These are phyloP conservation scores for Lepus townsendii DNA, from an alignment of 2,797 vertebrate species.

Conservation along the genomic window DNA sequence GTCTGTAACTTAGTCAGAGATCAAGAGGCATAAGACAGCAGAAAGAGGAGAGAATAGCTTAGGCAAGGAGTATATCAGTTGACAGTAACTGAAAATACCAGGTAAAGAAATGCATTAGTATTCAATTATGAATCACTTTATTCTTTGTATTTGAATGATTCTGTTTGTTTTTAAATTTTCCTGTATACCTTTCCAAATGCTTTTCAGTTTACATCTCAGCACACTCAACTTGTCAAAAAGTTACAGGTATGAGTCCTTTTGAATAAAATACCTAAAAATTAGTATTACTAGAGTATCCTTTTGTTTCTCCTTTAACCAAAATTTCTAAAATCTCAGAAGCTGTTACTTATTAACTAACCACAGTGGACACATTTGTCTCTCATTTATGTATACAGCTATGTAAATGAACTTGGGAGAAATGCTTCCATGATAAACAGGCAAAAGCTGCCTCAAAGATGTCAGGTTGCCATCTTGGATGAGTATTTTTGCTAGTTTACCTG, in stretches of 20 bases:
- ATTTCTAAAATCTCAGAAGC: constrained; percentile 25
- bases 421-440: not conserved
- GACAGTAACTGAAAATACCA: constrained; percentile 20
- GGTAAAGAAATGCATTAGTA: constrained; percentile 48
- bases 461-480: not conserved
- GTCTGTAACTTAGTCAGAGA: not conserved
- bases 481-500: not conserved
- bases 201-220: constrained; percentile 52
- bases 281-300: constrained; percentile 10
- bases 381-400: not conserved
- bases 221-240: constrained; percentile 52
- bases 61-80: not conserved
- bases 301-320: constrained; percentile 52
- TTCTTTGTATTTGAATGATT: constrained; percentile 6
- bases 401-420: constrained; percentile 44
- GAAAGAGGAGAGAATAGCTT: not conserved
- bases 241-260: constrained; percentile 31
- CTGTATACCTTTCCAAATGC: not conserved
- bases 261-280: constrained; percentile 42
- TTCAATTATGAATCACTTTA: constrained; percentile 54
- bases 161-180: constrained; percentile 53
- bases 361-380: constrained; percentile 44
- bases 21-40: constrained; percentile 8
- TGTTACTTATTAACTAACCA: constrained; percentile 19
- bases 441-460: not conserved